Base-by-base conservation (phyloP, 2,888 invertebrate species). In the Lissonota sp. region DNA sequence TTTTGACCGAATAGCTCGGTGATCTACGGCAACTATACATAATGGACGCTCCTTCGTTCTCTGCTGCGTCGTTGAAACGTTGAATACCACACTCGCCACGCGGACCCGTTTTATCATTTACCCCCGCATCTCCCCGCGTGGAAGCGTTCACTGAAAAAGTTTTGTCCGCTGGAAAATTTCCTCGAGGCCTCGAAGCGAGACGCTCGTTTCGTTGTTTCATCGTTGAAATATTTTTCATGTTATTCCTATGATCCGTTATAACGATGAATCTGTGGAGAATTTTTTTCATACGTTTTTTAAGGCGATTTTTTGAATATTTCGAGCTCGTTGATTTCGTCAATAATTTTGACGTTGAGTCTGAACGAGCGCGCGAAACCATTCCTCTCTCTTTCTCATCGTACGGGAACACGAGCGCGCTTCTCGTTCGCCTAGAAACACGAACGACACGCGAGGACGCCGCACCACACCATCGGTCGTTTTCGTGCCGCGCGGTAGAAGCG, bases 251-350 rank as follows among this genome's bases (percentile, higher is more conserved):
- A 8, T n/a, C 0, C 8, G 7, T 5, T 8, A 10, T 44, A 53
- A 55, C 44, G 53, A 26, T 37, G 0, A 10, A 39, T 64, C n/a
- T 0, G 8, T n/a, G 3, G 8, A n/a, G 46, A 64, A 42, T 49
- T 66, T 66, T 58, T 66, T 74, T 58, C 14, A 14, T 1, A 12
- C 53, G 12, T 53, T 53, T 26, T 26, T 12, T 6, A 16, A 3
- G 1, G 5, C 16, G 37, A 0, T 6, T 6, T 10, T 44, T 74
- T 64, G 60, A 84, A 80, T 83, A 81, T 82, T 83, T 53, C 8
- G 55, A 78, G 75, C 39, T 44, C 14, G 51, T 37, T 84, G 85
- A 84, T 85, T 85, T 85, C 82, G 85, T 84, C 84, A 83, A 73
- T 83, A 81, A 46, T 77, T 83, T 55, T 64, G 63, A 60, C 64